Evolutionary conservation across 2,888 invertebrate species (phyloP).

Genomic region (Pheosia tremula): DNA sequence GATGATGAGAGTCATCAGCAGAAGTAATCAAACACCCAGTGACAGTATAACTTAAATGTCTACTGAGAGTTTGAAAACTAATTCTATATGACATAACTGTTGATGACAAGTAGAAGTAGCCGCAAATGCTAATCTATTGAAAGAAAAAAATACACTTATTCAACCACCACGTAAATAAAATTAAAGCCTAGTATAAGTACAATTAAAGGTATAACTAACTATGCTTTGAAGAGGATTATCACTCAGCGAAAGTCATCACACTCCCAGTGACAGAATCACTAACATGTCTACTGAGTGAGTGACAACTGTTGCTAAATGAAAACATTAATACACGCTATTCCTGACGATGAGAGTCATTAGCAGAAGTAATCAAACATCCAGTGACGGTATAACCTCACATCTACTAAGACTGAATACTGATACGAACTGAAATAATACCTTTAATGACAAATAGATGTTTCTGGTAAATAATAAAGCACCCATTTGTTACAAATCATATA

Average conservation of each 20-base stretch:
- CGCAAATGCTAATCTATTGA: too few relatives aligned
- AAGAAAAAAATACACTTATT: too few relatives aligned
- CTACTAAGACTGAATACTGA: conserved; percentile 19
- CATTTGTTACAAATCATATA: too few relatives aligned
- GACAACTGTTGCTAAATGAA: not conserved
- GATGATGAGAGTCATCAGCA: not conserved
- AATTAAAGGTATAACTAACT: too few relatives aligned
- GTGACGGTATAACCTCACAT: conserved; percentile 18
- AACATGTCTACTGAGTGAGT: conserved; percentile 21
- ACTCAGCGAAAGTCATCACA: conserved; percentile 16
- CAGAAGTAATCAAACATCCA: conserved; percentile 7
- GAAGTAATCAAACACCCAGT: conserved; percentile 9
- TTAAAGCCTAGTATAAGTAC: too few relatives aligned
- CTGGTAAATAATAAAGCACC: too few relatives aligned
- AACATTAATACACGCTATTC: not conserved
- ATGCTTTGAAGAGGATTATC: not conserved
- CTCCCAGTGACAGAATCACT: conserved; percentile 25
- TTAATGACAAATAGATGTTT: not conserved
- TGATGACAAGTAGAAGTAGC: not conserved
- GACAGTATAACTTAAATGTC: conserved; percentile 19
- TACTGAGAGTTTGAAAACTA: conserved; percentile 19
- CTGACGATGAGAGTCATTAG: not conserved
- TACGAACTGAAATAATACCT: not conserved
- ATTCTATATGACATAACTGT: not conserved
- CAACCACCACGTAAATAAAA: too few relatives aligned